These are phyloP conservation scores for Ceriagrion tenellum DNA, from an alignment of 2,888 invertebrate genomes.

Conservation along the genomic window DNA sequence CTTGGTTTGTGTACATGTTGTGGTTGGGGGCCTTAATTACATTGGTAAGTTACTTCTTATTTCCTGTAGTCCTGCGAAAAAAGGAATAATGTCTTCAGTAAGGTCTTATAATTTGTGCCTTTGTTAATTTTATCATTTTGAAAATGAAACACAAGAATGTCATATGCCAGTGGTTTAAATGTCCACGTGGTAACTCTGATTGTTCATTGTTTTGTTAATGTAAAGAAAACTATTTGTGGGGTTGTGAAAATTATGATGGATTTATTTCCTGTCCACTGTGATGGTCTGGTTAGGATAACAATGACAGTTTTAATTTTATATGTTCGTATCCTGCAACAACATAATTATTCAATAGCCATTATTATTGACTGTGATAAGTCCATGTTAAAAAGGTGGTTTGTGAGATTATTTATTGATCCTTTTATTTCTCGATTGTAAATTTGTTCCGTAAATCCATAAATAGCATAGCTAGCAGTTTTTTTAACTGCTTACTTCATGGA, in stretches of 20 bases:
- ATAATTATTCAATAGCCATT: constrained; percentile 37
- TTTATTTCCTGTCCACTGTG: background rate
- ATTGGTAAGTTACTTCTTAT: constrained; percentile 31
- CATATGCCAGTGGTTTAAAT: constrained; percentile 51
- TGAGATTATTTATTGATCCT: constrained; percentile 58
- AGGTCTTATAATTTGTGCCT: constrained; percentile 46
- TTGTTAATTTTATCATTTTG: constrained; percentile 40
- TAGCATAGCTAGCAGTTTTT: constrained; percentile 17
- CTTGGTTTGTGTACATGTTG: constrained; percentile 33
- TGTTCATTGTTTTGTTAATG: constrained; percentile 31
- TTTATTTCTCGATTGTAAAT: constrained; percentile 58
- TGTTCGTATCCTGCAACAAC: background rate
- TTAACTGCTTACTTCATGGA: constrained; percentile 41
- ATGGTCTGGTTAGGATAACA: background rate
- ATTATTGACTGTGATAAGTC: constrained; percentile 65
- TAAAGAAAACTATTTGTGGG: constrained; percentile 12
- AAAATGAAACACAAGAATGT: constrained; percentile 53
- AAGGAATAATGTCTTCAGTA: constrained; percentile 44
- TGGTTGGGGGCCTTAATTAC: constrained; percentile 47
- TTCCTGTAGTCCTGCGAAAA: background rate
- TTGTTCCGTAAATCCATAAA: background rate
- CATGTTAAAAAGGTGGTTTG: constrained; percentile 58
- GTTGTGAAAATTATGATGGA: constrained; percentile 10
- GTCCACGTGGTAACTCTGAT: background rate
- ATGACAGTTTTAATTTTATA: background rate